These are phyloP conservation scores for Fistularia tabacaria DNA, from an alignment of 2,797 vertebrate genomes.

Conservation along the genomic window DNA sequence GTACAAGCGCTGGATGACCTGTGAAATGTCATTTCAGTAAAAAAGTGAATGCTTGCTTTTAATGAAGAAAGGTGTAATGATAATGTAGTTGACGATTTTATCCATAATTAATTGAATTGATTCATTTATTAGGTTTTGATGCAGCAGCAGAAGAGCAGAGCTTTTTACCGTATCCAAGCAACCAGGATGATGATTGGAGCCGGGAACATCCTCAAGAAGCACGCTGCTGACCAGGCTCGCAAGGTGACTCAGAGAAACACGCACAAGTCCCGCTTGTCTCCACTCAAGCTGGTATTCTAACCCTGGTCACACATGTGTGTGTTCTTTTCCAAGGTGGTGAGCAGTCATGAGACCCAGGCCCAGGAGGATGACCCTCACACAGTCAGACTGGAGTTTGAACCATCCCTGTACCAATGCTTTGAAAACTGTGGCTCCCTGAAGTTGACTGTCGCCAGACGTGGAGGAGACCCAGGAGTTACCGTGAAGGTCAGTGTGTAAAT, in stretches of 20 bases:
- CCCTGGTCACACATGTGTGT: neutral
- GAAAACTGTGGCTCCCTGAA: conserved; percentile 84
- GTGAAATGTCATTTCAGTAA: too few relatives aligned
- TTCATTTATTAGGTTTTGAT: conserved; percentile 69
- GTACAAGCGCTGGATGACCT: too few relatives aligned
- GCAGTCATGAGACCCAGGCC: conserved; percentile 70
- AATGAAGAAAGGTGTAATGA: too few relatives aligned
- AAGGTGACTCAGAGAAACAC: conserved; percentile 49
- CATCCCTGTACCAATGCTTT: conserved; percentile 80
- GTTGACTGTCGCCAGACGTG: conserved; percentile 72
- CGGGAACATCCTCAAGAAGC: conserved; percentile 84
- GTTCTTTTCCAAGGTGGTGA: conserved; percentile 67
- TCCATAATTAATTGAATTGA: neutral
- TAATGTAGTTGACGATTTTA: neutral
- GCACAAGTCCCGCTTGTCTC: neutral
- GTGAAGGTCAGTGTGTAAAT: conserved; percentile 68
- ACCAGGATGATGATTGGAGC: conserved; percentile 88
- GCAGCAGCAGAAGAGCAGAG: conserved; percentile 85
- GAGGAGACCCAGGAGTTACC: conserved; percentile 72
- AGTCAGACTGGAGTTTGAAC: conserved; percentile 77
- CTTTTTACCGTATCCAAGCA: conserved; percentile 86
- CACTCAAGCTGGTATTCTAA: neutral
- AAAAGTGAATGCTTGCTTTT: too few relatives aligned
- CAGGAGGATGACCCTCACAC: conserved; percentile 79
- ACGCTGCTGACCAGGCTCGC: conserved; percentile 83